These are phyloP conservation scores for Tenrec ecaudatus DNA, from an alignment of 2,113 vertebrate genomes.

Conservation along the genomic window DNA sequence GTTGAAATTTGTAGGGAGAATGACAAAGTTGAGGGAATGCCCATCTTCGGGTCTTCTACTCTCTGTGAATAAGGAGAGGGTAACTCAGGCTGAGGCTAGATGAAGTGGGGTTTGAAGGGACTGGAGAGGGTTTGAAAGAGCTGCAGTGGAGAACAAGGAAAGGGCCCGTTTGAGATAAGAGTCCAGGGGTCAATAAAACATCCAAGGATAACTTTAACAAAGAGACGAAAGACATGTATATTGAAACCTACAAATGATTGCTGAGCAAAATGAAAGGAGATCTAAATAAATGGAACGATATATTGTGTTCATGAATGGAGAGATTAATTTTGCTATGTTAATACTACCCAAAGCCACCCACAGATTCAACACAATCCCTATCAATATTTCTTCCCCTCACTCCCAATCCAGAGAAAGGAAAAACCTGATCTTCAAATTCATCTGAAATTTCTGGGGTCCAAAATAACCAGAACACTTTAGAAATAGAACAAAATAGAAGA, in stretches of 20 bases:
- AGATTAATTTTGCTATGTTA: neutral
- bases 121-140: neutral
- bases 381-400: neutral
- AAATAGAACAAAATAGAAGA: neutral
- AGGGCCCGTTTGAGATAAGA: neutral
- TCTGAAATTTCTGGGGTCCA: neutral
- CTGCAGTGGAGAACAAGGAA: neutral
- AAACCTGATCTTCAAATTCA: neutral
- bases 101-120: neutral
- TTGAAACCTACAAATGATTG: neutral
- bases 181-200: neutral
- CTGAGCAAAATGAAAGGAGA: neutral
- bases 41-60: no score
- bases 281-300: neutral
- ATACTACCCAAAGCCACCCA: neutral
- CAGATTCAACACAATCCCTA: neutral
- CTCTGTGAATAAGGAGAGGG: no score
- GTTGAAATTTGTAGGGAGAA: no score
- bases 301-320: neutral
- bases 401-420: neutral
- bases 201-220: neutral
- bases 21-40: no score
- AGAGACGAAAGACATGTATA: neutral
- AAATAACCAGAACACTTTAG: neutral
- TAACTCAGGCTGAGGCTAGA: no score